A percentile compares a stretch with the other conserved stretches of the same genome.
phyloP scores from a whole-genome alignment of 2,888 invertebrate genomes.

The Nysson spinosus region DNA sequence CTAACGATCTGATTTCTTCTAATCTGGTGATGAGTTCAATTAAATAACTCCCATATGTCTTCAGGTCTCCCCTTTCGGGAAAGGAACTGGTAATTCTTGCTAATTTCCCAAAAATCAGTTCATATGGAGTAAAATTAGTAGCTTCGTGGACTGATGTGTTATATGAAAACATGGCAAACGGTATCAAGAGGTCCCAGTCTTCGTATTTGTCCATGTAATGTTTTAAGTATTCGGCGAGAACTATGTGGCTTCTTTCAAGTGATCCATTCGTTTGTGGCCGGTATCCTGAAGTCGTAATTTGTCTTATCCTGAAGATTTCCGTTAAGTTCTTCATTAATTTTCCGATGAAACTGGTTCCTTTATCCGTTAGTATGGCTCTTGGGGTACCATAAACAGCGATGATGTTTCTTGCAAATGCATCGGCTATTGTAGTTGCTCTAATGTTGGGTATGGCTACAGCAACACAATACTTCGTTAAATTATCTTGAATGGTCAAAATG shows the following conservation, averaged over 20 bases:
- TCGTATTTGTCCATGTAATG: too few species aligned
- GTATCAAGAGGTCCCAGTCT: slow-evolving; percentile 7
- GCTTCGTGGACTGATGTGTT: slow-evolving; percentile 8
- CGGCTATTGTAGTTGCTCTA: too few species aligned
- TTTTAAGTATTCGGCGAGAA: too few species aligned
- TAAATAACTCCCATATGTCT: slow-evolving; percentile 2
- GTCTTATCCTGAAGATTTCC: slow-evolving; percentile 7
- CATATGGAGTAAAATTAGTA: too few species aligned
- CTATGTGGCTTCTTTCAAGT: too few species aligned
- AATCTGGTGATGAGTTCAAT: not conserved
- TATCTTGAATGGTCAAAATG: too few species aligned
- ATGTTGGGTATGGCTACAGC: too few species aligned
- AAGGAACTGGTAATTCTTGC: slow-evolving; percentile 6
- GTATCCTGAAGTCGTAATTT: too few species aligned
- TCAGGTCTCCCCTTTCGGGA: not conserved
- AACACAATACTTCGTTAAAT: too few species aligned
- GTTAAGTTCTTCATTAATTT: not conserved
- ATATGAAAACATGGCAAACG: not conserved
- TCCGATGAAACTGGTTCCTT: not conserved
- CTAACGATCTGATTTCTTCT: not conserved
- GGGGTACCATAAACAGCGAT: slow-evolving; percentile 1
- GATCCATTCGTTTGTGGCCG: too few species aligned
- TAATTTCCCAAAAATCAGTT: slow-evolving; percentile 4
- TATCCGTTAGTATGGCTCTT: not conserved
- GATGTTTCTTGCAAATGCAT: not conserved